These are phyloP conservation scores for Phenganax stokvisi DNA, from an alignment of 92 coral and sea anemone species.

Conservation along the genomic window DNA sequence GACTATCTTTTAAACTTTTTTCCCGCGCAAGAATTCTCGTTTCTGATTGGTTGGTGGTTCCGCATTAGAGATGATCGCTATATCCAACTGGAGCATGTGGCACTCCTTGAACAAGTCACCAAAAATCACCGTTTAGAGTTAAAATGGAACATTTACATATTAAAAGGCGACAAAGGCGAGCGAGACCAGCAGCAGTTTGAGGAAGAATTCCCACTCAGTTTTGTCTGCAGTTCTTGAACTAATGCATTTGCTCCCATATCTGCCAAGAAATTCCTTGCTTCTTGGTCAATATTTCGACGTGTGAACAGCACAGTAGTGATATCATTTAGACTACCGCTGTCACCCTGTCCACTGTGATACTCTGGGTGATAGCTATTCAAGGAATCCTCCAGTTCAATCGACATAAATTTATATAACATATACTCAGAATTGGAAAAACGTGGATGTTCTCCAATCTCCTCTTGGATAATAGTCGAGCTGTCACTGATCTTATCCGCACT, in stretches of 20 bases:
- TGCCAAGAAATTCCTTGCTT: constrained; percentile 57
- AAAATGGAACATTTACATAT: too few relatives aligned
- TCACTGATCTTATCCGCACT: neutral
- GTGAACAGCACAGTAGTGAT: constrained; percentile 66
- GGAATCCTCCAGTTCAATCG: constrained; percentile 13
- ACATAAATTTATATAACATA: constrained; percentile 17
- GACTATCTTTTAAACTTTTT: too few relatives aligned
- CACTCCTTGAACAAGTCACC: too few relatives aligned
- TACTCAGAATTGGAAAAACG: constrained; percentile 8
- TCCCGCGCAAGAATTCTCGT: too few relatives aligned
- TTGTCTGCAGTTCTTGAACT: neutral
- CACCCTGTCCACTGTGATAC: neutral
- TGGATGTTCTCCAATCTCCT: neutral
- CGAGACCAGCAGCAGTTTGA: constrained; percentile 14
- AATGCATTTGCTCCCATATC: neutral
- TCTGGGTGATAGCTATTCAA: neutral
- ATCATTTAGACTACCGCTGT: constrained; percentile 29
- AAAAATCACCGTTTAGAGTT: too few relatives aligned
- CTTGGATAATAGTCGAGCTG: neutral
- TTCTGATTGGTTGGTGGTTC: too few relatives aligned
- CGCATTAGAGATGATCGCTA: too few relatives aligned
- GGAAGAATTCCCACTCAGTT: neutral
- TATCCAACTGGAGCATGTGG: too few relatives aligned
- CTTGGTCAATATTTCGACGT: constrained; percentile 60
- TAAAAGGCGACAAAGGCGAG: constrained; percentile 6